These are phyloP conservation scores for Drosophila greeni DNA, from an alignment of 2,888 invertebrate genomes.

Conservation along the genomic window DNA sequence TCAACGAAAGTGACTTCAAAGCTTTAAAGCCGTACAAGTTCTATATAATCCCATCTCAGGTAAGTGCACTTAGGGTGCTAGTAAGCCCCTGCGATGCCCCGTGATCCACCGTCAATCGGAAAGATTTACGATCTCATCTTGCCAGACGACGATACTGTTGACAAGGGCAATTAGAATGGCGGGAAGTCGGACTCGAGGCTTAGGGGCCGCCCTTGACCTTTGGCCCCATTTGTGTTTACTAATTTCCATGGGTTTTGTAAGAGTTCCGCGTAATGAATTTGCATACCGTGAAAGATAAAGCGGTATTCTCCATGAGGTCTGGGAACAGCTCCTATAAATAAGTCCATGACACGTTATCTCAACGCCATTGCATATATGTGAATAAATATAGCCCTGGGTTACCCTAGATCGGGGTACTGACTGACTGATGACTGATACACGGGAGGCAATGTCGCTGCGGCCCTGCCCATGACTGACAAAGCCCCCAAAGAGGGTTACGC, in stretches of 20 bases:
- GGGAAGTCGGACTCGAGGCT: conserved; percentile 44
- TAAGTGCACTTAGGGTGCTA: conserved; percentile 23
- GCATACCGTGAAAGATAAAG: conserved; percentile 39
- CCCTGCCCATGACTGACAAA: conserved; percentile 32
- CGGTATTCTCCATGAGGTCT: conserved; percentile 12
- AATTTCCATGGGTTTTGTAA: conserved; percentile 35
- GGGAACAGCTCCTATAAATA: conserved; percentile 24
- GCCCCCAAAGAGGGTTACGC: conserved; percentile 18
- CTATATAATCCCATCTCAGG: conserved; percentile 14
- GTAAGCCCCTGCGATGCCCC: conserved; percentile 5
- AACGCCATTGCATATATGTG: conserved; percentile 9
- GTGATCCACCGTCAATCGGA: conserved; percentile 6
- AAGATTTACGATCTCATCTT: conserved; percentile 30
- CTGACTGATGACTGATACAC: conserved; percentile 23
- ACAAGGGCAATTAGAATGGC: conserved; percentile 63
- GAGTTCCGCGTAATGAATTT: conserved; percentile 43
- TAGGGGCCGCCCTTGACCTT: conserved; percentile 46
- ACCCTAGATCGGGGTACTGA: conserved; percentile 3
- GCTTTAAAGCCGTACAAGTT: conserved; percentile 6
- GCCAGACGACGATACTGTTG: conserved; percentile 47
- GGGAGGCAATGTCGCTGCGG: neutral
- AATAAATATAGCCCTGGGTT: conserved; percentile 11
- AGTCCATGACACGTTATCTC: conserved; percentile 27
- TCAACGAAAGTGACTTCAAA: conserved; percentile 45
- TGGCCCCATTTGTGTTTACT: conserved; percentile 17